Evolutionary conservation across 2,888 invertebrate genomes (phyloP), one percentile per base, ranked within the genome.

Genomic region (Pseudoips prasinana): DNA sequence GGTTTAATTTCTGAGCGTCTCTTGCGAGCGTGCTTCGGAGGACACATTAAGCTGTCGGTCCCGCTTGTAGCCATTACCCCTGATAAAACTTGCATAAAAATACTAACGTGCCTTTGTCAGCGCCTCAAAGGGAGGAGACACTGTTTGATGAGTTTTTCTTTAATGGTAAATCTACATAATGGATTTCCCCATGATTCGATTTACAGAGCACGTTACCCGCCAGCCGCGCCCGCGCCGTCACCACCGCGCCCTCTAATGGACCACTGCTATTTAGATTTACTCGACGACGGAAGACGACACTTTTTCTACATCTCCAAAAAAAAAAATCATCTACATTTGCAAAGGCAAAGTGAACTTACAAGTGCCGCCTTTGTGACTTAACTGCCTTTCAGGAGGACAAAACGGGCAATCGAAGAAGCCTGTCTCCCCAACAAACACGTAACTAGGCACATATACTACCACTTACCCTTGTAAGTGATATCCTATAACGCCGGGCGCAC

Each of bases 91-190:
- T n/a, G n/a, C n/a, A n/a, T n/a, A n/a, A n/a, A n/a, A n/a, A n/a
- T n/a, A n/a, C n/a, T n/a, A n/a, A n/a, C n/a, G n/a, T n/a, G n/a
- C n/a, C n/a, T n/a, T n/a, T n/a, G n/a, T n/a, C n/a, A n/a, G n/a
- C n/a, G n/a, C n/a, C n/a, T n/a, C n/a, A n/a, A n/a, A n/a, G n/a
- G n/a, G n/a, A n/a, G n/a, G n/a, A n/a, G n/a, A n/a, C n/a, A n/a
- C n/a, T n/a, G n/a, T n/a, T n/a, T n/a, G n/a, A n/a, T 59, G 70
- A 70, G 62, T 77, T 82, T 75, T 81, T 77, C 72, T 72, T 67
- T 81, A 84, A 84, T 78, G 80, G 80, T 78, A 85, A 82, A 83
- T 85, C 79, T 83, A 70, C 83, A 85, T 83, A 85, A 85, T 81
- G 79, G 82, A 63, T 68, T 65, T 71, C 63, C 64, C 53, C 56